phyloP scores from a whole-genome alignment of 2,113 vertebrate genomes.

The Mustelus asterias region DNA sequence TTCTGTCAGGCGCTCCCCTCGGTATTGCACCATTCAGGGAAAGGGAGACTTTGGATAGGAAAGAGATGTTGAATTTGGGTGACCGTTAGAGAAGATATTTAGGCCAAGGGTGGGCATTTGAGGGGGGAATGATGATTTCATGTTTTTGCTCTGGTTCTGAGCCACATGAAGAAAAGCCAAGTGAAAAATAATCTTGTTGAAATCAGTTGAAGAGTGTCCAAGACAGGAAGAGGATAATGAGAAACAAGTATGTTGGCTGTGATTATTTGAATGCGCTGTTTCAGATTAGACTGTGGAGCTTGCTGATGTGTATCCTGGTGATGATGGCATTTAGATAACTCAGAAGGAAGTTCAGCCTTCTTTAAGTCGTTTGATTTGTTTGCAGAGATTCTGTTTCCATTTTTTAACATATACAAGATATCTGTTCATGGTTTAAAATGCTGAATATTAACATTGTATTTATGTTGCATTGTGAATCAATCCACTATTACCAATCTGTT shows the following conservation, averaged over 20 bases:
- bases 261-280: not conserved
- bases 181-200: not conserved
- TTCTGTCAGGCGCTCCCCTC: not conserved
- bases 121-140: not conserved
- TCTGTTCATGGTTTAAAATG: not conserved
- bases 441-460: not conserved
- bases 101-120: not conserved
- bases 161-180: not conserved
- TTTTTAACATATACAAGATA: not conserved
- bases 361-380: not conserved
- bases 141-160: not conserved
- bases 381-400: not conserved
- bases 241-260: not conserved
- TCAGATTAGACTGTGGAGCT: not conserved
- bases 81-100: not conserved
- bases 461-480: not conserved
- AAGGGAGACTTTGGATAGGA: not conserved
- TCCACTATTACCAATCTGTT: not conserved
- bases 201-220: not conserved
- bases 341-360: not conserved
- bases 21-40: not conserved
- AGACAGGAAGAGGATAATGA: not conserved
- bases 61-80: not conserved
- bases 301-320: not conserved
- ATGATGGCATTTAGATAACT: not conserved